Base-by-base conservation (phyloP, 2,888 invertebrate species). In the Phaedon cochleariae region DNA sequence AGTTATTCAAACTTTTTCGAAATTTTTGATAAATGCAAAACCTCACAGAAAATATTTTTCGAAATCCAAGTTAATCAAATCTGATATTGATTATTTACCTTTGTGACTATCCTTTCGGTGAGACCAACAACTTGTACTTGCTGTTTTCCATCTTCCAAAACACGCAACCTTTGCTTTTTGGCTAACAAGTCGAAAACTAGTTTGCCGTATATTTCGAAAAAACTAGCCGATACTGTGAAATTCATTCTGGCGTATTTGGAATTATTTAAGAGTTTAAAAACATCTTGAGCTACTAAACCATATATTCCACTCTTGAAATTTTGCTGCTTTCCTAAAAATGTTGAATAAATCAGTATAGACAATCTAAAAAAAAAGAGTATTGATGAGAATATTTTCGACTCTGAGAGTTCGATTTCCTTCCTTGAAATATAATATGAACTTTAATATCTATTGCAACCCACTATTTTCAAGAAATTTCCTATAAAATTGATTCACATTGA, bases 121-220 rank as follows among this genome's bases (percentile, higher is more conserved):
- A 98, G 87, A 1, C 98, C 98, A 46, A 98, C 97, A 37, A 99
- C 93, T 86, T 98, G 98, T 53, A 99, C 97, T 84, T 97, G 94
- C 78, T 96, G 95, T 82, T 97, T 97, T 67, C 97, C 97, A 84
- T 99, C 98, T 85, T 99, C 98, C 67, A 99, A 83, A 21, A 99
- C 97, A 51, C 97, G 89, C 45, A 99, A 87, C 81, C 97, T 95
- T 75, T 94, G 91, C 84, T 98, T 98, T 77, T 95, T 94, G 65
- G 96, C 94, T 64, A 95, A 84, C 52, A 95, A 85, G 85, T 95
- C 95, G 81, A 94, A 95, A 61, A 95, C 87, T 88, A 98, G 96
- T 76, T 97, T 97, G 79, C 98, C 97, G 85, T 99, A 99, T 76
- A 99, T 99, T 86, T 99, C 99, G 86, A 99, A 99, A 87, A 98